Evolutionary conservation across 2,888 invertebrate species (phyloP), one percentile per base, ranked within the genome.

Genomic region (Osmoderma eremita): DNA sequence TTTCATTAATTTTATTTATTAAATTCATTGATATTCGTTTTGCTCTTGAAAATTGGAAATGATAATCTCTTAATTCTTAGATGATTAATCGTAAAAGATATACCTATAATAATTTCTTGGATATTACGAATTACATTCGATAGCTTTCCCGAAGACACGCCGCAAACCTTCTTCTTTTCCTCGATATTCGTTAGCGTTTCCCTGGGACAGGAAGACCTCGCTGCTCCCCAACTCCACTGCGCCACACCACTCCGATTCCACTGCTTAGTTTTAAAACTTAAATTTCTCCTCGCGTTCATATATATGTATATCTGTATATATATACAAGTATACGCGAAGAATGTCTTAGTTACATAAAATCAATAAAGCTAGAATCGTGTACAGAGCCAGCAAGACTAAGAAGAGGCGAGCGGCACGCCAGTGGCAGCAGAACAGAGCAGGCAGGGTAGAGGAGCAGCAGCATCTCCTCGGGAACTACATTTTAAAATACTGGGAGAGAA

Each of bases 301-400:
- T 56, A 56, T 56, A 56, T 56, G 22, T 56, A 54, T 54, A 39
- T 56, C 22, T 58, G 42, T 58, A 42, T 42, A 61, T 22, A 45
- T 30, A 20, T 17, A 6, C 17, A 17, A 15, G 42, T 61, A 61
- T 61, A 61, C 42, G 78, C 80, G 78, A 80, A 80, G 79, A 81
- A 80, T 79, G 78, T 82, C 82, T 81, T 82, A 81, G 82, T 82
- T 82, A 81, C 81, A 79, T 76, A 81, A 81, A 81, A 82, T 82
- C 82, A 80, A 82, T 82, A 81, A 79, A 81, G 81, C 82, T 81
- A 82, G 82, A 61, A 61, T 61, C 58, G 58, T 61, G 58, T 61
- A 61, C 58, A 61, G 48, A 61, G 53, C 38, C 36, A 53, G 36
- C 38, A 53, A 39, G 53, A 53, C 53, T 53, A 53, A 53, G n/a